Evolutionary conservation across 2,113 vertebrate genomes (phyloP), one percentile per base, ranked within the genome.

Genomic region (Alces alces): DNA sequence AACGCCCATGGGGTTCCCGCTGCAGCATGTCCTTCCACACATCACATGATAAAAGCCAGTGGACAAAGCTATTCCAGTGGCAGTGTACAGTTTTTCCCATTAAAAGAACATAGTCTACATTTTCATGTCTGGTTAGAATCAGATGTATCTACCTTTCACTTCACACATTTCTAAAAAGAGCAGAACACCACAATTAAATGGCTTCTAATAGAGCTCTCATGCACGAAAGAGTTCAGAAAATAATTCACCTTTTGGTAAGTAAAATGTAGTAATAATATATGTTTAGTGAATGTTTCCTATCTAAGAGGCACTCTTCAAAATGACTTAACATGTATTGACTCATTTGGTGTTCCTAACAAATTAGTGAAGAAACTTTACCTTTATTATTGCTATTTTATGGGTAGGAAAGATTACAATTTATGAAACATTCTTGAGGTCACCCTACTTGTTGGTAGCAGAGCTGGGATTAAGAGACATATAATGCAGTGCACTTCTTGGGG

Each of bases 121-220:
- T 61, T 96, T 45, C 13, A 2, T 47, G 7, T 55, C 78, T 85
- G 55, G 30, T 85, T 84, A 85, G 55, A 64, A 61, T 54, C 30
- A 82, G 47, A 36, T 10, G 25, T 30, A 10, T n/a, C 47, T 76
- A 73, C 25, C 10, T 57, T 88, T 82, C 93, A 33, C 70, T 73
- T 95, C 36, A 90, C 23, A 55, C 43, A 36, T 60, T 87, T 86
- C 27, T 73, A 86, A 90, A 97, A 39, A 85, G 43, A 89, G 57
- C 57, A 52, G 21, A 86, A 86, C 19, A 6, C n/a, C 16, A 54
- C 11, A n/a, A 86, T 73, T 90, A 45, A 86, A 21, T 61, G 5
- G 8, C 36, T 86, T 30, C 15, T 91, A 10, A 27, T 27, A 5
- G n/a, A 61, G 43, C n/a, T 82, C 30, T 54, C 79, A 55, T 54